Conservation (phyloP, 1,140 invertebrate species). For the Drosophila serrata region DNA sequence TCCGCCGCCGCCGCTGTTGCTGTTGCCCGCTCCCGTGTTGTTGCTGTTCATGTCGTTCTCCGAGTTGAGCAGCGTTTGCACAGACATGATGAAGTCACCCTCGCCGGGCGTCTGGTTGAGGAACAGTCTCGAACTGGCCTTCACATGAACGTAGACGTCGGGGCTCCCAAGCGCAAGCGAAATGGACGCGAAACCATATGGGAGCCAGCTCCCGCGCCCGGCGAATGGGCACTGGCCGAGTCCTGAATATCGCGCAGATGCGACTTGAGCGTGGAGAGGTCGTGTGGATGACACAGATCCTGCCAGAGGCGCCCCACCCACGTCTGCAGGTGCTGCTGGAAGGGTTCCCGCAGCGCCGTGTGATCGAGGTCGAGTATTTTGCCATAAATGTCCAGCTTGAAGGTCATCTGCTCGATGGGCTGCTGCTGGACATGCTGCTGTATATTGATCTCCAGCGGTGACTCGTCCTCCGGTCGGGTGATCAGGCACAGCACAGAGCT, state of each 20-base stretch:
- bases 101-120: conserved; percentile 90
- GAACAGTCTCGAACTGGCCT: conserved; percentile 95
- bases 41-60: conserved; percentile 87
- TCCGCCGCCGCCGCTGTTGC: conserved; percentile 4
- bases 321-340: conserved; percentile 90
- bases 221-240: conserved; percentile 86
- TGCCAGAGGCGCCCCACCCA: conserved; percentile 87
- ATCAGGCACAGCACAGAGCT: conserved; percentile 90
- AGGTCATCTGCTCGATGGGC: conserved; percentile 95
- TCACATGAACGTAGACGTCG: conserved; percentile 93
- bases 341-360: conserved; percentile 88
- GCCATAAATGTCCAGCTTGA: conserved; percentile 94
- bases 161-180: conserved; percentile 90
- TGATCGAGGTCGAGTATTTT: conserved; percentile 93
- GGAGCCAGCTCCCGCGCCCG: conserved; percentile 50
- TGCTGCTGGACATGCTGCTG: conserved; percentile 86
- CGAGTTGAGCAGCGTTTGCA: conserved; percentile 92
- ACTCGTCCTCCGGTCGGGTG: conserved; percentile 92
- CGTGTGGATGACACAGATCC: conserved; percentile 92
- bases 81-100: conserved; percentile 95
- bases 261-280: conserved; percentile 89
- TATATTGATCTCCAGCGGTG: conserved; percentile 88
- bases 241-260: conserved; percentile 92
- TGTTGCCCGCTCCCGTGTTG: conserved; percentile 54
- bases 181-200: conserved; percentile 89